Evolutionary conservation across 2,113 vertebrate species (phyloP).

Genomic region (Balaeniceps rex): DNA sequence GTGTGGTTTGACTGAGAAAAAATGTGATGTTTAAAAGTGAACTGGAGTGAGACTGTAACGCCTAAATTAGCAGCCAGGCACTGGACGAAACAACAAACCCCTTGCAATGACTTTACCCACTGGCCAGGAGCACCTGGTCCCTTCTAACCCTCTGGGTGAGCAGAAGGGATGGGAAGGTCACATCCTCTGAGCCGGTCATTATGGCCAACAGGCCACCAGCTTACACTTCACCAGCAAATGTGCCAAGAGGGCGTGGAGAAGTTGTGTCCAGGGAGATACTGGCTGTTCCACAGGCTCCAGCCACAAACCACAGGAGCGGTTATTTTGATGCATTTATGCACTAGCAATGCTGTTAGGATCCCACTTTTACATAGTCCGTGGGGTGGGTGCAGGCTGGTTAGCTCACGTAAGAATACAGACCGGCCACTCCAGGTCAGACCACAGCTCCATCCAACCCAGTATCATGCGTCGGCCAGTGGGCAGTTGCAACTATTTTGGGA

Average conservation of each 20-base stretch:
- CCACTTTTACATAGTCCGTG: neutral
- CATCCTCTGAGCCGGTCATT: neutral
- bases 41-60: neutral
- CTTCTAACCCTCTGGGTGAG: neutral
- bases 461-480: neutral
- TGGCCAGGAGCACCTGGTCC: neutral
- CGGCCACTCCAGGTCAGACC: neutral
- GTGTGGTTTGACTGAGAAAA: neutral
- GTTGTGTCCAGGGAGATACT: neutral
- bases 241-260: neutral
- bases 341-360: neutral
- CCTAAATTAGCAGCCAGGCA: slow-evolving; percentile 1
- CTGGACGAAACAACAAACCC: neutral
- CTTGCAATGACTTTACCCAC: neutral
- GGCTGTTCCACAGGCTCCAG: neutral
- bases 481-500: neutral
- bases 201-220: neutral
- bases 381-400: neutral
- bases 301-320: neutral
- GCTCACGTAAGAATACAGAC: neutral
- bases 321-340: neutral
- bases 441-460: neutral
- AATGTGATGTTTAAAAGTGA: neutral
- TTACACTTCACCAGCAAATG: neutral
- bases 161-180: neutral